A percentile compares a stretch with the other conserved stretches of the same genome.
Conservation (phyloP, 2,888 invertebrate genomes). For the Hybos culiciformis region DNA sequence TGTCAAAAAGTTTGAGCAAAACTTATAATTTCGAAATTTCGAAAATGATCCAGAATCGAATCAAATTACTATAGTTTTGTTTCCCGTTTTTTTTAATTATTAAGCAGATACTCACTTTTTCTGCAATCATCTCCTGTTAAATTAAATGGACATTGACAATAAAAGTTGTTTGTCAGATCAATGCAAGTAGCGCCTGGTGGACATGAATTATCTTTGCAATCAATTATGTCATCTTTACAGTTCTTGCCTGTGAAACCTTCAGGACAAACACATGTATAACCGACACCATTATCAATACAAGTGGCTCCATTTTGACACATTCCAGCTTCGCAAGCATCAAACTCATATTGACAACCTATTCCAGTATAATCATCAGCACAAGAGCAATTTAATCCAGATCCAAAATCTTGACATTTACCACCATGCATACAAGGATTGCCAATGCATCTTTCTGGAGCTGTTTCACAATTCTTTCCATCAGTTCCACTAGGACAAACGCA, state of each 20-base stretch:
- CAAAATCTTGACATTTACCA: constrained; percentile 90
- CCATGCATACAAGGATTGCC: constrained; percentile 81
- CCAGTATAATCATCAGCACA: constrained; percentile 77
- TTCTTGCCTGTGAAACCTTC: constrained; percentile 67
- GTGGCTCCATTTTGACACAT: constrained; percentile 90
- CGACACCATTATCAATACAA: constrained; percentile 73
- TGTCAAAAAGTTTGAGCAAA: too few species aligned
- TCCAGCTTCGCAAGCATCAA: constrained; percentile 78
- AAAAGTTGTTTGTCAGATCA: constrained; percentile 78
- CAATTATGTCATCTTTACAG: constrained; percentile 80
- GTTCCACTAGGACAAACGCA: constrained; percentile 77
- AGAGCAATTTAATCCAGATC: constrained; percentile 87
- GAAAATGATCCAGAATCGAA: too few species aligned
- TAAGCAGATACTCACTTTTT: constrained; percentile 68
- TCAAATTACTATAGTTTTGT: too few species aligned
- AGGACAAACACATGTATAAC: constrained; percentile 75
- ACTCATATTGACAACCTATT: constrained; percentile 86
- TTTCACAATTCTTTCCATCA: constrained; percentile 93
- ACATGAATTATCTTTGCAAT: constrained; percentile 88
- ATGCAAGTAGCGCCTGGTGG: constrained; percentile 88
- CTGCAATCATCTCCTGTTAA: constrained; percentile 92
- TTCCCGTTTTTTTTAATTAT: too few species aligned
- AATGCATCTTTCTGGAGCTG: constrained; percentile 71
- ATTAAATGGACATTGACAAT: constrained; percentile 94
- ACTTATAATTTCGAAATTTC: too few species aligned